Evolutionary conservation across 53 echinoderm and acorn worm genomes (phyloP), one percentile per base, ranked within the genome.

Genomic region (Arbacia lixula): DNA sequence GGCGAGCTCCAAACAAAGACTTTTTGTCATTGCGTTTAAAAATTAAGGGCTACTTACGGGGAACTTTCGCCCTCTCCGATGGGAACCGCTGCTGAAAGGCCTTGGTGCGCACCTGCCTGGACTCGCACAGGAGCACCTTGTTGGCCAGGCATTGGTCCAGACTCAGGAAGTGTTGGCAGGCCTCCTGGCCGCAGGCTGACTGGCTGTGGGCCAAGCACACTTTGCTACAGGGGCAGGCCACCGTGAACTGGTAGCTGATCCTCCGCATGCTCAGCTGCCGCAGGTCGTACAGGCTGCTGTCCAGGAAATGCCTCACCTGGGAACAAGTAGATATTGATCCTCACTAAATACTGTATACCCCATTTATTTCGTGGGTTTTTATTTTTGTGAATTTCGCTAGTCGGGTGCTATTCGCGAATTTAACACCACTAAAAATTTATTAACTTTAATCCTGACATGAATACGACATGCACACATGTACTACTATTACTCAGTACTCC

Each of bases 31-130:
- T 12, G 12, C 8, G 27, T 6, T n/a, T 8, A n/a, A n/a, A 60
- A 60, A 10, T 60, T 60, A 60, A 60, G 27, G 21, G 51, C 42
- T n/a, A n/a, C 76, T 76, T 40, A 77, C 77, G 57, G 28, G 77
- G 77, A 4, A 77, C 25, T 35, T 57, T 24, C 16, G 94, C 65
- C 58, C 91, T 88, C 41, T 90, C 90, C 30, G 84, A 66, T 1
- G 94, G 94, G 71, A 94, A 94, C 94, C 94, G 91, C 84, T 89
- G 91, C 53, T 89, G 74, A 83, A 86, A 94, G 37, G 83, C 79
- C 39, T 88, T 91, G 35, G 94, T 94, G 55, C 89, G 75, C 65
- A 94, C 73, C 35, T 89, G 91, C n/a, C 94, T 63, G 12, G 91
- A 90, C 31, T 94, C 94, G 62, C 94, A 94, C 86, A 90, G 88